Percentiles rank a stretch among this genome's conserved stretches.
These are phyloP conservation scores for Drosophila sulfurigaster DNA, from an alignment of 1,140 invertebrate species.

Conservation along the genomic window DNA sequence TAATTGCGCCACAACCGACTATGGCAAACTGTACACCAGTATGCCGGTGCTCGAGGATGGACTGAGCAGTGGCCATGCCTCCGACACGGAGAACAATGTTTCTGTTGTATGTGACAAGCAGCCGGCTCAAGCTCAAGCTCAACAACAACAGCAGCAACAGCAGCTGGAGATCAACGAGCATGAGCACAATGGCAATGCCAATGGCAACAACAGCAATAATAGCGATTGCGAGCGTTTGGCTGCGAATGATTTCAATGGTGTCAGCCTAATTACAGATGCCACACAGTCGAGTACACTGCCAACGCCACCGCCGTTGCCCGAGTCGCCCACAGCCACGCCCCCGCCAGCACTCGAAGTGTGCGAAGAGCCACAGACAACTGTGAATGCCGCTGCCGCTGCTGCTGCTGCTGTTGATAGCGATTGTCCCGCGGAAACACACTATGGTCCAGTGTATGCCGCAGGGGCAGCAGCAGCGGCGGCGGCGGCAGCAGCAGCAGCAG, in stretches of 20 bases:
- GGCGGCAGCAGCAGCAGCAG: constrained; percentile 33
- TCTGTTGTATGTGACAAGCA: constrained; percentile 72
- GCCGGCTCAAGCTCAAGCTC: constrained; percentile 14
- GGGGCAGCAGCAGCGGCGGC: constrained; percentile 15
- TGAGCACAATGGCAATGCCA: constrained; percentile 46
- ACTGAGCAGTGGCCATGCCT: constrained; percentile 94
- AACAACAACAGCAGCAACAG: constrained; percentile 22
- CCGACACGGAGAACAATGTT: constrained; percentile 94
- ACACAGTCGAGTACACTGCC: constrained; percentile 10
- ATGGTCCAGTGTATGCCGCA: constrained; percentile 65
- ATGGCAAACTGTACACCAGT: constrained; percentile 85
- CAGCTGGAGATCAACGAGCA: constrained; percentile 21
- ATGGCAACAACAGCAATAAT: constrained; percentile 18
- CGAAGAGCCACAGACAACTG: constrained; percentile 9
- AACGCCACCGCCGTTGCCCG: constrained; percentile 46
- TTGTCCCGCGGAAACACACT: constrained; percentile 37
- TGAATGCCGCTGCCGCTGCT: constrained; percentile 10
- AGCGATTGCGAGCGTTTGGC: constrained; percentile 51
- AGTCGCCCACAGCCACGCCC: constrained; percentile 53
- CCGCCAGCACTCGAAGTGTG: constrained; percentile 27
- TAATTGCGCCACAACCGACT: constrained; percentile 78
- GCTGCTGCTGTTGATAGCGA: constrained; percentile 32
- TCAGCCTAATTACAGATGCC: constrained; percentile 8
- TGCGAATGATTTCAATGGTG: constrained; percentile 65
- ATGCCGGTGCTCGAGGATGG: constrained; percentile 99